These are phyloP conservation scores for Camelus bactrianus DNA, from an alignment of 2,113 vertebrate genomes.

Conservation along the genomic window DNA sequence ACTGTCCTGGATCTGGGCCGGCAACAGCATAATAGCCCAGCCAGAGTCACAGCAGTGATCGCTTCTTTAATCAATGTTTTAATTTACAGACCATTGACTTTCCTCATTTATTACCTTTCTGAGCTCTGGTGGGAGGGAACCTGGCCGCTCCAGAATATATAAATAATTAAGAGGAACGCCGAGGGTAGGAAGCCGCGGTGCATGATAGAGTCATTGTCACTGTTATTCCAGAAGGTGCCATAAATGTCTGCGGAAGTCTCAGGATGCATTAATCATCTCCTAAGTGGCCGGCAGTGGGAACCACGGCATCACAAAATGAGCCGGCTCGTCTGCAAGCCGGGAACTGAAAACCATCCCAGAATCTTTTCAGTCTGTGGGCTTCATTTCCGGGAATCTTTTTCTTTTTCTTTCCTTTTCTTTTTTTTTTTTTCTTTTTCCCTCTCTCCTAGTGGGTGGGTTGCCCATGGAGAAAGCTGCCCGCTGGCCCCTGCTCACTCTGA, in stretches of 20 bases:
- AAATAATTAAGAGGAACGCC: slow-evolving; percentile 81
- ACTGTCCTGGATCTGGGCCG: slow-evolving; percentile 75
- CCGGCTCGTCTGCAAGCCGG: slow-evolving; percentile 84
- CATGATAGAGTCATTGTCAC: slow-evolving; percentile 83
- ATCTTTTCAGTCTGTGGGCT: slow-evolving; percentile 11
- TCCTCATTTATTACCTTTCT: slow-evolving; percentile 84
- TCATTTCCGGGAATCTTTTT: not conserved
- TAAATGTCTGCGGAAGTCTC: slow-evolving; percentile 87
- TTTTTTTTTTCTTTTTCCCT: too few species aligned
- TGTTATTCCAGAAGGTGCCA: slow-evolving; percentile 87
- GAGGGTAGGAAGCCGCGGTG: slow-evolving; percentile 69
- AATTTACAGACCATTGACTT: slow-evolving; percentile 89
- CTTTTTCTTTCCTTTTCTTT: not conserved
- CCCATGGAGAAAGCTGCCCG: not conserved
- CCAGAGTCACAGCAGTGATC: slow-evolving; percentile 83
- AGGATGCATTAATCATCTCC: slow-evolving; percentile 88
- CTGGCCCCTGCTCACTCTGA: not conserved
- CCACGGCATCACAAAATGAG: slow-evolving; percentile 59
- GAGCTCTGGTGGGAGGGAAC: slow-evolving; percentile 73
- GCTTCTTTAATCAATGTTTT: slow-evolving; percentile 89
- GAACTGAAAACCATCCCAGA: slow-evolving; percentile 85
- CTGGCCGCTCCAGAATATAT: slow-evolving; percentile 81
- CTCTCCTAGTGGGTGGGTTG: accelerated
- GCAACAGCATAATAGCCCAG: slow-evolving; percentile 78
- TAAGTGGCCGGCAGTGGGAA: slow-evolving; percentile 86